Base-by-base conservation (phyloP, 2,888 invertebrate genomes). In the Incurvaria masculella region DNA sequence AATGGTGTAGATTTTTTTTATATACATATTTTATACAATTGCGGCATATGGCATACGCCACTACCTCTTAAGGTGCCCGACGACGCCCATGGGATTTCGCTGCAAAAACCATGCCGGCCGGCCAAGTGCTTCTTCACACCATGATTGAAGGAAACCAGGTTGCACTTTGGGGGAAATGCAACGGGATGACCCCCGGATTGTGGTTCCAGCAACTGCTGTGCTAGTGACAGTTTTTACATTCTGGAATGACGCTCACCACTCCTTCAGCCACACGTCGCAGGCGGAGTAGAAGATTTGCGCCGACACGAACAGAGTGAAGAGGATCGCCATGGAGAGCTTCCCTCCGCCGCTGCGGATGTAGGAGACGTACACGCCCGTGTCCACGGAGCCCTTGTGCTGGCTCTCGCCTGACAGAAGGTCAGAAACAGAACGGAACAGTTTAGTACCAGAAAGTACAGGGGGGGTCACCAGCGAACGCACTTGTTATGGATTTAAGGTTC, bases 261-360 rank as follows among this genome's bases (percentile, higher is more conserved):
- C 76, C 39, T 83, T 81, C 1, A 86, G 72, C 79, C 85, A 86
- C 20, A 80, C 74, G 55, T 87, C 86, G 0, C 83, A 81, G 0
- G 82, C 79, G 1, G 85, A 84, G 48, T 83, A 84, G 52, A 83
- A 72, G 2, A 80, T 51, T 55, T 85, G 85, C 1, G 83, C 80
- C 14, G 74, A 46, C 1, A 82, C 42, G 57, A 84, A 84, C 21
- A 83, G 61, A 0, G 76, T 26, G 3, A 80, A 63, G 8, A 86
- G 63, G 0, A 82, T 21, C 0, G 74, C 46, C 62, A 85, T 72
- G 0, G 78, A 73, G 42, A 72, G 56, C 1, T 68, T 63, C 33
- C 79, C 79, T 1, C 81, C 82, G 0, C 85, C 85, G 26, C 82
- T 81, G 48, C 64, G 69, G 41, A 85, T 80, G 60, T 84, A 87